Conservation (phyloP, 1,140 invertebrate species). For the Heliconius himera region DNA sequence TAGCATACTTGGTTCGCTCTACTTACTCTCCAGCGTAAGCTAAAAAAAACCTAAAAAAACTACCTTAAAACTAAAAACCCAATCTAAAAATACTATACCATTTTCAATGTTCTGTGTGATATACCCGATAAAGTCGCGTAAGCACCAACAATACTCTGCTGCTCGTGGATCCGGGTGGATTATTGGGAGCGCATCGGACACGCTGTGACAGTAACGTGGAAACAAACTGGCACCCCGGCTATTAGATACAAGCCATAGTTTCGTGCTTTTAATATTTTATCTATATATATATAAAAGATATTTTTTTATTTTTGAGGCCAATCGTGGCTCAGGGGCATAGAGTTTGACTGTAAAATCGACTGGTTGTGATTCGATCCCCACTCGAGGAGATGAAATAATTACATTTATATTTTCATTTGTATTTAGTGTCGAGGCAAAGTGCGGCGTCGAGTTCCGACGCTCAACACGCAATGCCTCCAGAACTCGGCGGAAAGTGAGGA, state of each 20-base stretch:
- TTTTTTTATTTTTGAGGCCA: too few species aligned
- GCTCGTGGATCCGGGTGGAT: slow-evolving; percentile 18
- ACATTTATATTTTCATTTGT: too few species aligned
- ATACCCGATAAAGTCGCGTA: slow-evolving; percentile 4
- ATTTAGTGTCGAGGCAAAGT: too few species aligned
- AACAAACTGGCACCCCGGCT: slow-evolving; percentile 35
- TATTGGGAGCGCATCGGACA: slow-evolving; percentile 36
- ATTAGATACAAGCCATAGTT: slow-evolving; percentile 19
- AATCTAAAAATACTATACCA: background rate
- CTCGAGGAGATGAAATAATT: too few species aligned
- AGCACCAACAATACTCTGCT: background rate
- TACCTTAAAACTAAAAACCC: background rate
- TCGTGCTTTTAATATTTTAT: background rate
- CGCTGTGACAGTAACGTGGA: slow-evolving; percentile 39
- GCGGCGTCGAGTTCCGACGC: too few species aligned
- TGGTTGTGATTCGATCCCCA: too few species aligned
- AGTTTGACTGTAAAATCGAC: too few species aligned
- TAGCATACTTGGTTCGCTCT: too few species aligned
- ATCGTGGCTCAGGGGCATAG: too few species aligned
- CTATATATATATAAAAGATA: background rate
- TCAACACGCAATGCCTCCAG: too few species aligned
- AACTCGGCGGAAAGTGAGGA: too few species aligned
- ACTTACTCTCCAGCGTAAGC: too few species aligned
- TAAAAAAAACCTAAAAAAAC: background rate
- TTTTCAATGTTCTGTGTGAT: background rate